Evolutionary conservation across 2,888 invertebrate species (phyloP), one percentile per base, ranked within the genome.

Genomic region (Melangyna quadrimaculata): DNA sequence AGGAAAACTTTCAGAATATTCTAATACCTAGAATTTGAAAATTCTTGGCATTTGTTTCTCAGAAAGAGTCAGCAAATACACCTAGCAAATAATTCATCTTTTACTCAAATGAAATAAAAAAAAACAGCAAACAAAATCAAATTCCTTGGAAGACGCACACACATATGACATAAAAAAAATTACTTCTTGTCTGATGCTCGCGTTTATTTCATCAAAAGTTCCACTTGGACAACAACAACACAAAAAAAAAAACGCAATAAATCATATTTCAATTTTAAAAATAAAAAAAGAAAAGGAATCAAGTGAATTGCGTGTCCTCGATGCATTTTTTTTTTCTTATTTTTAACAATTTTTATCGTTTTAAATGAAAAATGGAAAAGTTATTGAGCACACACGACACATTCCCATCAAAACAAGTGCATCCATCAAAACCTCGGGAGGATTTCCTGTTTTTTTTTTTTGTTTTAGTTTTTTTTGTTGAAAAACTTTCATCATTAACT

Each of bases 401-500:
- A 51, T 67, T 77, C 71, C 65, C 77, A 81, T 81, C 81, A 81
- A 81, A 81, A 77, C 81, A 81, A 81, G 65, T 71, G 65, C 81
- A 81, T 81, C 57, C 59, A 81, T 81, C 81, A 81, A 55, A 57
- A 29, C 37, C 35, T 17, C 4, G 3, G 12, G 24, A 6, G 14
- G 7, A 19, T 63, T 43, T 63, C 27, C 61, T 37, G 40, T 40
- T 40, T 19, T 19, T 19, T 53, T 17, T 29, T 57, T 57, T 17
- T 35, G 6, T 3, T 32, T 29, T 17, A 10, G 14, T 27, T 24
- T 7, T 1, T 6, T 8, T 17, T 9, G 14, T 27, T 7, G 7
- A 35, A 22, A 32, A 22, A 59, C 55, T 55, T 29, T 12, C 14
- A 22, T 4, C 22, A 14, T 35, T 48, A 27, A 43, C 14, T 51